These are phyloP conservation scores for Drosophila pandora DNA, from an alignment of 1,140 invertebrate species.

Conservation along the genomic window DNA sequence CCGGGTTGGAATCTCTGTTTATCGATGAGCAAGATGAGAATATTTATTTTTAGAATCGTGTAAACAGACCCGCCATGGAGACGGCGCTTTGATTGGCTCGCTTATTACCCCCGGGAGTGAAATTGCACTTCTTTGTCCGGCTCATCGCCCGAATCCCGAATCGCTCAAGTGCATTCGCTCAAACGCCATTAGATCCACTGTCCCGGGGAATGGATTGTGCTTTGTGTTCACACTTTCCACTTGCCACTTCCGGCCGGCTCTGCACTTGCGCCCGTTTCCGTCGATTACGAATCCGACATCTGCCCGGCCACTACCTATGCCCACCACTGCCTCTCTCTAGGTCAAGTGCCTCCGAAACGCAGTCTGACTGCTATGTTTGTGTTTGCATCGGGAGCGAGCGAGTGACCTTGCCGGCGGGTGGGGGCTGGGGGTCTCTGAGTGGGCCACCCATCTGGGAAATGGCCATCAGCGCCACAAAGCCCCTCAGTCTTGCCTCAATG, in stretches of 20 bases:
- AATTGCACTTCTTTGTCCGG: background rate
- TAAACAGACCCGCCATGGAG: conserved; percentile 12
- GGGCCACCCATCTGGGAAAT: conserved; percentile 16
- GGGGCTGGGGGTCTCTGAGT: background rate
- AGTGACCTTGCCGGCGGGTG: conserved; percentile 17
- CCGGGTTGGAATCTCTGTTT: conserved; percentile 7
- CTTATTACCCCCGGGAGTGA: conserved; percentile 4
- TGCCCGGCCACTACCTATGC: background rate
- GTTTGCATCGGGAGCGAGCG: no score
- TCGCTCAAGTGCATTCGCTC: conserved; percentile 15
- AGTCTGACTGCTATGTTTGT: background rate
- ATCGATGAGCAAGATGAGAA: conserved; percentile 29
- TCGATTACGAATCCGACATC: conserved; percentile 8
- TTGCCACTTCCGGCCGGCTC: conserved; percentile 42
- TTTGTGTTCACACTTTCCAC: conserved; percentile 14
- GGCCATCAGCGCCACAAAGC: conserved; percentile 4
- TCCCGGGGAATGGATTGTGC: conserved; percentile 2
- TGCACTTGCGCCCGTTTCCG: conserved; percentile 21
- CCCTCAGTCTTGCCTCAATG: conserved; percentile 13
- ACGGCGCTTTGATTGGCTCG: background rate
- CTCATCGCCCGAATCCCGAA: conserved; percentile 21
- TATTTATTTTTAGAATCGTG: conserved; percentile 31
- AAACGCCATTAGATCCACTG: conserved; percentile 3
- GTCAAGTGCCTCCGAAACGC: conserved; percentile 4
- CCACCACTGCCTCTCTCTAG: background rate